Percentiles rank a stretch among this genome's conserved stretches.
Evolutionary conservation across 2,797 vertebrate species (phyloP).

Genomic region (Lepilemur ruficaudatus): DNA sequence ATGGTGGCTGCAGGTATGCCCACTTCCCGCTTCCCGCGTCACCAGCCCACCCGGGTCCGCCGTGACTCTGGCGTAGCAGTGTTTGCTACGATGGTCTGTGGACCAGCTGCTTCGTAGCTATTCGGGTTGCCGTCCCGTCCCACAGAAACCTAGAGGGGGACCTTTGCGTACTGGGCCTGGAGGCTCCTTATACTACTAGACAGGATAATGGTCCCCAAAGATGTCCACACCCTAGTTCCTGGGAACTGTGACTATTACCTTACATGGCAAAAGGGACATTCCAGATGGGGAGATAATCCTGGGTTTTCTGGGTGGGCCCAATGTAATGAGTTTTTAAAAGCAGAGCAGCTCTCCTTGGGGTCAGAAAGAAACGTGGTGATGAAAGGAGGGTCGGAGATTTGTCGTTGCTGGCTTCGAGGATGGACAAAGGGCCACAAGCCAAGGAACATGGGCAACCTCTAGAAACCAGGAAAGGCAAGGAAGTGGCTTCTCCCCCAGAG

Average conservation of each 20-base stretch:
- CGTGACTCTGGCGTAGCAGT: neutral
- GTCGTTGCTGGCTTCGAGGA: neutral
- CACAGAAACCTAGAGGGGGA: neutral
- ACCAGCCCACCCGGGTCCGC: neutral
- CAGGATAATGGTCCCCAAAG: neutral
- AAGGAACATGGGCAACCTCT: neutral
- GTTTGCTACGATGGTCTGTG: neutral
- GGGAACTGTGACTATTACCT: neutral
- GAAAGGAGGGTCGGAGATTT: neutral
- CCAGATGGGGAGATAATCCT: no score
- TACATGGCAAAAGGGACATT: neutral
- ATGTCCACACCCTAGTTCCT: neutral
- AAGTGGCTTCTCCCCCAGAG: neutral
- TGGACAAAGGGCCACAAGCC: neutral
- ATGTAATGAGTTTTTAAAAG: neutral
- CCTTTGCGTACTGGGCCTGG: neutral
- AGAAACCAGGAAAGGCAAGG: neutral
- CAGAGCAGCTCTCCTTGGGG: neutral
- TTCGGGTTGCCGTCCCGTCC: neutral
- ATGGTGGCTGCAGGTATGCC: fast-evolving
- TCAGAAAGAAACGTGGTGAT: neutral
- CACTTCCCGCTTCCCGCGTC: neutral
- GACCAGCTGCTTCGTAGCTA: neutral
- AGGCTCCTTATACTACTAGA: neutral
- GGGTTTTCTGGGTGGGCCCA: no score